Conservation (phyloP, 2,113 vertebrate genomes). For the Hyaena hyaena region DNA sequence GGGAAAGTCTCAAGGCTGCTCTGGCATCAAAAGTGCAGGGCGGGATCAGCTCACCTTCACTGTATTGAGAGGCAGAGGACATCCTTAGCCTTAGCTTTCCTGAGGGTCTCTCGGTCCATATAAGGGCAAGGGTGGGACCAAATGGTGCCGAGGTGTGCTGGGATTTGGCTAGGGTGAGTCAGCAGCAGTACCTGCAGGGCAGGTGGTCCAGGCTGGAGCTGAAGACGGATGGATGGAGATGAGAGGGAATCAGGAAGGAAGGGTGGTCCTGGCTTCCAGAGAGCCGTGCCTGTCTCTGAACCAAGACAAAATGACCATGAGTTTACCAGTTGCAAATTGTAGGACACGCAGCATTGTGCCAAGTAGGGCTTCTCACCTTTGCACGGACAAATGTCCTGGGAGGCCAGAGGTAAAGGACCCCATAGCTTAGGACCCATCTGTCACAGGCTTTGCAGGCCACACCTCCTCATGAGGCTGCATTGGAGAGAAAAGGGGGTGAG, state of each 20-base stretch:
- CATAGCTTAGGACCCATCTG: too few species aligned
- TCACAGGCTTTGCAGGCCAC: neutral
- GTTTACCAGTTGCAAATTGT: too few species aligned
- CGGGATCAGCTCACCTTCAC: neutral
- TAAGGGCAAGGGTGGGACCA: neutral
- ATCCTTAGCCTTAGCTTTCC: too few species aligned
- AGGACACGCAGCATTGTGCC: neutral
- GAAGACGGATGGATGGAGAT: neutral
- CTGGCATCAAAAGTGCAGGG: neutral
- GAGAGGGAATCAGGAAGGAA: neutral
- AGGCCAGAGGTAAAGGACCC: neutral
- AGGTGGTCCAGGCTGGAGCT: neutral
- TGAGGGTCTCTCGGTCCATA: neutral
- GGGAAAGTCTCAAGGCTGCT: neutral
- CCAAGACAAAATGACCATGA: neutral
- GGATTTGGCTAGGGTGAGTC: neutral
- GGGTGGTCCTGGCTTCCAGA: neutral
- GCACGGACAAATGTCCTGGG: neutral
- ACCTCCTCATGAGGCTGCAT: neutral
- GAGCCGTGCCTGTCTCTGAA: neutral
- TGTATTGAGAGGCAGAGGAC: too few species aligned
- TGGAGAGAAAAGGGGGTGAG: neutral
- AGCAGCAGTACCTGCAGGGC: too few species aligned
- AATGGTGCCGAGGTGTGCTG: neutral
- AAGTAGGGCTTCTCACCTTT: neutral